Evolutionary conservation across 1,140 invertebrate genomes (phyloP).

Genomic region (Procambarus virginalis): DNA sequence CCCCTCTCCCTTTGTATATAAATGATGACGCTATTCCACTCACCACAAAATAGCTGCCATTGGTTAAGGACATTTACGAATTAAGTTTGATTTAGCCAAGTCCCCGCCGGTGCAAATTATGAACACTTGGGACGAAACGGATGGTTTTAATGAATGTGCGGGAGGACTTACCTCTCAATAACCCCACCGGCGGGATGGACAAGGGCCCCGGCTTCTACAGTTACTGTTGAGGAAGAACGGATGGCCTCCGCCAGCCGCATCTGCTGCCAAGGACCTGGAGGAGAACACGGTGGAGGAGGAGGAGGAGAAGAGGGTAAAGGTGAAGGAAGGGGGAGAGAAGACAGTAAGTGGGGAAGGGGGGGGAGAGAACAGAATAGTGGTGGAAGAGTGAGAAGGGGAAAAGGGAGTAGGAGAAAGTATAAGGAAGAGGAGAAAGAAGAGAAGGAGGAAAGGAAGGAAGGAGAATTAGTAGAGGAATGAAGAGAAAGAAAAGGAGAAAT

Average conservation of each 20-base stretch:
- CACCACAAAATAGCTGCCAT: conserved; percentile 59
- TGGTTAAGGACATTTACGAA: conserved; percentile 52
- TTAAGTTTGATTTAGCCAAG: conserved; percentile 64
- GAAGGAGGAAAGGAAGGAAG: neutral
- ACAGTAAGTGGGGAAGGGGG: neutral
- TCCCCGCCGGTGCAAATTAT: conserved; percentile 48
- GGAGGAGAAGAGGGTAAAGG: neutral
- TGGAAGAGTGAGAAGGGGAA: neutral
- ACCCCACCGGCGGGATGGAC: conserved; percentile 22
- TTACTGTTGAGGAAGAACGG: too few relatives aligned
- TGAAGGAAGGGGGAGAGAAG: neutral
- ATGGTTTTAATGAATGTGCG: conserved; percentile 62
- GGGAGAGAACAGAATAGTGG: neutral
- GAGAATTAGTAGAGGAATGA: neutral
- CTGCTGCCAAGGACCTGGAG: neutral
- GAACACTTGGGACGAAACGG: conserved; percentile 53
- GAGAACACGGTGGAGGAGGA: neutral
- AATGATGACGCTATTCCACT: conserved; percentile 31
- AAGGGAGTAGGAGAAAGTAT: neutral
- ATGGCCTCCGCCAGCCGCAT: too few relatives aligned
- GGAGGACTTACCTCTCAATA: conserved; percentile 49
- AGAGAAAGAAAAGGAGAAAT: neutral
- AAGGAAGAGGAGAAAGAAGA: neutral
- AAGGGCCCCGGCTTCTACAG: neutral
- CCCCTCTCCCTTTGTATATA: conserved; percentile 26